Conservation (phyloP, 1,140 invertebrate genomes). For the Octopus sinensis region DNA sequence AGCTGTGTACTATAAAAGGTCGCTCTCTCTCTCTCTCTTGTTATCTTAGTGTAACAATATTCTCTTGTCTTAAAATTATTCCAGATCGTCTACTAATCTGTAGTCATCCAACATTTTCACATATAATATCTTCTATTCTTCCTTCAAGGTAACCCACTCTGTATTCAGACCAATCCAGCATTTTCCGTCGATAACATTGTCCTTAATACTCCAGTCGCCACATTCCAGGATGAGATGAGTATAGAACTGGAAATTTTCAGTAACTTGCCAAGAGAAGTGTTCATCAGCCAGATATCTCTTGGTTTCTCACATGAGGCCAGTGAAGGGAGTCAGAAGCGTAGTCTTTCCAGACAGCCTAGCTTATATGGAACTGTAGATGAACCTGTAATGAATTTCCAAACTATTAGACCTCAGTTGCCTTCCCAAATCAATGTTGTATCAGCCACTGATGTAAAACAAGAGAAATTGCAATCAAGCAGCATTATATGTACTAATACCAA, state of each 20-base stretch:
- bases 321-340: conserved; percentile 2
- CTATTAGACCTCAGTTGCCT: conserved; percentile 32
- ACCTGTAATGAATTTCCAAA: conserved; percentile 33
- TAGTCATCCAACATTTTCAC: background rate
- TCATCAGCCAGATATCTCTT: conserved; percentile 28
- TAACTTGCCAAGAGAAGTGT: conserved; percentile 58
- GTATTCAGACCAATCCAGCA: conserved; percentile 11
- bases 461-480: conserved; percentile 58
- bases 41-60: no score
- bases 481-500: conserved; percentile 54
- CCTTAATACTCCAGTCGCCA: conserved; percentile 40
- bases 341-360: conserved; percentile 32
- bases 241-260: conserved; percentile 64
- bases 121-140: background rate
- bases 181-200: conserved; percentile 13
- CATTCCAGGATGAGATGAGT: conserved; percentile 63
- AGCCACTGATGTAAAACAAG: conserved; percentile 75
- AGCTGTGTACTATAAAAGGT: no score
- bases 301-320: background rate
- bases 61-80: no score
- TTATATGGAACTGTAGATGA: conserved; percentile 22
- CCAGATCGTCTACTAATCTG: no score
- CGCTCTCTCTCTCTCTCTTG: background rate
- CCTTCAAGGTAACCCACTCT: conserved; percentile 14
- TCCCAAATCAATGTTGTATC: conserved; percentile 66